phyloP scores from a whole-genome alignment of 2,797 vertebrate genomes.

The Florisuga fusca region DNA sequence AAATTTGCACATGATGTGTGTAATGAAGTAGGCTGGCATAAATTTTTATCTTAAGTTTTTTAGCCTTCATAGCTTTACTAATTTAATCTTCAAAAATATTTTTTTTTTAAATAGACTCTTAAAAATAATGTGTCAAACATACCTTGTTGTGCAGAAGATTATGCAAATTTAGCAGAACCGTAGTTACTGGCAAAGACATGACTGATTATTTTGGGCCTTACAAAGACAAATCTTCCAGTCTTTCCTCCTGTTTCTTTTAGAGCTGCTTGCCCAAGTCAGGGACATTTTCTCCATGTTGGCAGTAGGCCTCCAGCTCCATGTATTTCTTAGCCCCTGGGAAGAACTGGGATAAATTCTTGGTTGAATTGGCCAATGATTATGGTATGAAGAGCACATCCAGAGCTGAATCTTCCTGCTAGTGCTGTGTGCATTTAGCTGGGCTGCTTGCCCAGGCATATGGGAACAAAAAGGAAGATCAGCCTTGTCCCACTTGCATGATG shows the following conservation, averaged over 20 bases:
- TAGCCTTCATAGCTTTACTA: background rate
- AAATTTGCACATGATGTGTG: background rate
- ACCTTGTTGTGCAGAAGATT: background rate
- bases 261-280: background rate
- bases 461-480: slow-evolving; percentile 2
- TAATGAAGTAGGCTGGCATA: background rate
- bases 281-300: background rate
- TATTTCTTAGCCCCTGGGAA: background rate
- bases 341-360: background rate
- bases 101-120: background rate
- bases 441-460: background rate
- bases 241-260: background rate
- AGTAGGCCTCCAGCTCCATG: background rate
- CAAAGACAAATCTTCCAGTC: background rate
- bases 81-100: background rate
- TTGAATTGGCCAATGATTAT: background rate
- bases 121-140: background rate
- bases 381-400: background rate
- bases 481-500: background rate
- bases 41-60: background rate
- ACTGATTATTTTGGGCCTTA: background rate
- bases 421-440: background rate
- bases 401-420: background rate
- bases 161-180: background rate
- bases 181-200: background rate